phyloP scores from a whole-genome alignment of 1,140 invertebrate genomes.

The Hirudo medicinalis region DNA sequence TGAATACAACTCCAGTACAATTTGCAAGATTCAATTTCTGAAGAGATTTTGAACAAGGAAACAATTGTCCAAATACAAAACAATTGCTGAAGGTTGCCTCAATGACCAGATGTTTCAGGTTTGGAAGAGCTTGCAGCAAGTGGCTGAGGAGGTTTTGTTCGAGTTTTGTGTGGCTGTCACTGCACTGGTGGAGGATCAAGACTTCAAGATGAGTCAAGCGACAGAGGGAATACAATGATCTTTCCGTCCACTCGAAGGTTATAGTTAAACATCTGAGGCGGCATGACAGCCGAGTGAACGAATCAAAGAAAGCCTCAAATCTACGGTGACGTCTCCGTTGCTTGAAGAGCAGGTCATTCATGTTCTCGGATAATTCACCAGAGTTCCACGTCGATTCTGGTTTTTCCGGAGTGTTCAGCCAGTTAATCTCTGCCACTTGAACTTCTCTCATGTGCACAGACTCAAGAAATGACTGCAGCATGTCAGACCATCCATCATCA shows the following conservation, averaged over 20 bases:
- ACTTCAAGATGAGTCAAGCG: slow-evolving; percentile 28
- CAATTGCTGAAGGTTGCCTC: slow-evolving; percentile 35
- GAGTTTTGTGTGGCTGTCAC: slow-evolving; percentile 32
- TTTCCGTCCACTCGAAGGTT: slow-evolving; percentile 37
- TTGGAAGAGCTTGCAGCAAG: slow-evolving; percentile 27
- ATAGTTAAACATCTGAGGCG: slow-evolving; percentile 32
- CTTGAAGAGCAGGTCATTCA: slow-evolving; percentile 26
- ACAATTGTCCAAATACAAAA: slow-evolving; percentile 27
- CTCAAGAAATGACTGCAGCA: slow-evolving; percentile 28
- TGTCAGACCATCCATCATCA: slow-evolving; percentile 28
- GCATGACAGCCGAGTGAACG: slow-evolving; percentile 29
- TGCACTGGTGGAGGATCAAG: slow-evolving; percentile 34
- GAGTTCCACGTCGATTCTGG: slow-evolving; percentile 29
- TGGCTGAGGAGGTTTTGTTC: slow-evolving; percentile 28
- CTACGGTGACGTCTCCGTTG: slow-evolving; percentile 29
- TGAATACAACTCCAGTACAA: slow-evolving; percentile 34
- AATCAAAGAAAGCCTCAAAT: slow-evolving; percentile 34
- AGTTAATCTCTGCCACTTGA: slow-evolving; percentile 32
- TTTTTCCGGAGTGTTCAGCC: slow-evolving; percentile 34
- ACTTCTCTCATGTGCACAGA: slow-evolving; percentile 26
- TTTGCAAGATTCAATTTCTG: slow-evolving; percentile 34
- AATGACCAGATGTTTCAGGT: slow-evolving; percentile 27
- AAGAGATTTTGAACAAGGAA: slow-evolving; percentile 28
- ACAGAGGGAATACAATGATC: slow-evolving; percentile 29
- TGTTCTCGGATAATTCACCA: slow-evolving; percentile 20